Base-by-base conservation (phyloP, 2,113 vertebrate genomes). In the Zeus faber region DNA sequence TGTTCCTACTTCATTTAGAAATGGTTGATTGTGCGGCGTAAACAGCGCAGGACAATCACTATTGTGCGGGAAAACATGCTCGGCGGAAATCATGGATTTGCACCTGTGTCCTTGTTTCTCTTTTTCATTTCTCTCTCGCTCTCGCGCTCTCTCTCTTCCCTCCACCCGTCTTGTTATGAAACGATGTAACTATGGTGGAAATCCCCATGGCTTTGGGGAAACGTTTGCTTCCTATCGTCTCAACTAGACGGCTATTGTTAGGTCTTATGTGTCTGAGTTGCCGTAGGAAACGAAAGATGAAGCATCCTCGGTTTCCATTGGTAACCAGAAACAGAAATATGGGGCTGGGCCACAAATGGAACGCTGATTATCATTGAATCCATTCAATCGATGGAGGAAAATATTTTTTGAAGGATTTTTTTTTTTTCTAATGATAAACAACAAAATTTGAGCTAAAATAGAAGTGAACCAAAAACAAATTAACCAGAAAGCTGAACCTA, bases 1-100 rank as follows among this genome's bases (percentile, higher is more conserved):
- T 71, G 76, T 85, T 41, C n/a, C 56, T 0, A 27, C 58, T 57
- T 69, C 51, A 41, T 73, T 78, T 79, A 67, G 74, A 81, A 68
- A 65, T 70, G 57, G 63, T 5, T 57, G 47, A 58, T 74, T 62
- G 63, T 48, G 62, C 59, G 21, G 60, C 74, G 67, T 79, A 85
- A 85, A 84, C 76, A 83, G 20, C 40, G 49, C 31, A 48, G 67
- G 67, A 91, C 89, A 91, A 91, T 91, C 49, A 82, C 84, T 74
- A 91, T 91, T 89, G 88, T 91, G 64, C 52, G 29, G 44, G 55
- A 65, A 35, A 67, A 21, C 54, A 67, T 39, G 49, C 26, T 18
- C 54, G 51, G 58, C n/a, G 49, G 31, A 49, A 49, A 31, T 37
- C 16, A 52, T 54, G 21, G 22, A 55, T 51, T 54, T 58, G 78